phyloP scores from a whole-genome alignment of 2,797 vertebrate species.

The Petrocephalus schoutedeni region DNA sequence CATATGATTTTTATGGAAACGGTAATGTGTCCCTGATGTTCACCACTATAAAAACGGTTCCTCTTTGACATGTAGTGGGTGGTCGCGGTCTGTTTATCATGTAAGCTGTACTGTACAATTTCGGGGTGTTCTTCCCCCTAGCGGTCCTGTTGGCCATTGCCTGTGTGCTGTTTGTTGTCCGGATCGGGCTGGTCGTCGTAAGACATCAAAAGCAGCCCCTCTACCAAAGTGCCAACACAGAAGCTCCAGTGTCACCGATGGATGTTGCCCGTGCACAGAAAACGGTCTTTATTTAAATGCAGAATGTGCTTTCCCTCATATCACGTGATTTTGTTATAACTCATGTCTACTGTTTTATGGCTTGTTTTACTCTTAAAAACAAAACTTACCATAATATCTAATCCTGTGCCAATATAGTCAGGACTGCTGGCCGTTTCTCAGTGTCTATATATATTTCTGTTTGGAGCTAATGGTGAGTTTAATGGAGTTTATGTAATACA shows the following conservation, averaged over 20 bases:
- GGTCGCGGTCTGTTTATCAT: background rate
- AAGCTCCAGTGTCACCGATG: conserved; percentile 39
- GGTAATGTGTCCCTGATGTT: background rate
- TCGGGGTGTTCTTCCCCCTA: conserved; percentile 27
- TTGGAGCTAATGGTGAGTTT: background rate
- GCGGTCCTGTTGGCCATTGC: conserved; percentile 49
- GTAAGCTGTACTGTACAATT: background rate
- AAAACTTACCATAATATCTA: background rate
- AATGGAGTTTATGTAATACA: background rate
- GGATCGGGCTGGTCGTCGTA: conserved; percentile 56
- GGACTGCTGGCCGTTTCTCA: background rate
- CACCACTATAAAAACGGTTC: background rate
- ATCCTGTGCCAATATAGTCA: background rate
- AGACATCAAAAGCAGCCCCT: conserved; percentile 56
- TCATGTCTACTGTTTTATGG: background rate
- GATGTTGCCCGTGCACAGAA: conserved; percentile 50
- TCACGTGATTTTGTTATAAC: background rate
- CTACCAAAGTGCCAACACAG: conserved; percentile 34
- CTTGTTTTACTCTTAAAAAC: background rate
- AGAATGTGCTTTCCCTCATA: background rate
- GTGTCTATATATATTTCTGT: background rate
- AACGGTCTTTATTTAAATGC: conserved; percentile 40
- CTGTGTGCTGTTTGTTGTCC: conserved; percentile 44
- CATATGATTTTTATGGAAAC: background rate
- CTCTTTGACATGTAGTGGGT: background rate